phyloP scores from a whole-genome alignment of 2,797 vertebrate species.

The Phalanger gymnotis region DNA sequence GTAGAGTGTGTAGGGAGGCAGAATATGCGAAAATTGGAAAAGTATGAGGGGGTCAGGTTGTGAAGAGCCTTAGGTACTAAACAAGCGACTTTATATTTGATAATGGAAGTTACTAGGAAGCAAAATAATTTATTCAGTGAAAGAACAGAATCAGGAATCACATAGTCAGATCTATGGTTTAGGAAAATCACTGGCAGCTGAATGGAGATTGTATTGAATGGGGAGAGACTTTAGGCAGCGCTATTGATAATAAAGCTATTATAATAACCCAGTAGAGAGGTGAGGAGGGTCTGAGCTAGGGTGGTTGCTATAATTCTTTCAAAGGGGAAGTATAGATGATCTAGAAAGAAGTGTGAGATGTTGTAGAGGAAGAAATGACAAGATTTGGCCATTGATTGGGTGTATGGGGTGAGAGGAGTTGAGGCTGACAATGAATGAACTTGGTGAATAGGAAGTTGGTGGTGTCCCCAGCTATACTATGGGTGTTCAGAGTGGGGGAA shows the following conservation, averaged over 20 bases:
- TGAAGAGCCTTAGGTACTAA: not conserved
- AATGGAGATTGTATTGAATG: not conserved
- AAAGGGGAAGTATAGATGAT: not conserved
- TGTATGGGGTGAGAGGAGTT: not conserved
- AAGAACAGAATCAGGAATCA: too few species aligned
- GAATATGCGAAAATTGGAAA: not conserved
- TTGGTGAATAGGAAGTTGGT: not conserved
- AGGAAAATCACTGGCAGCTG: not conserved
- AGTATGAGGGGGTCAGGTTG: not conserved
- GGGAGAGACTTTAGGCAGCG: not conserved
- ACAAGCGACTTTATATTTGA: not conserved
- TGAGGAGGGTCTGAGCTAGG: not conserved
- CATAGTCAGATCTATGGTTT: not conserved
- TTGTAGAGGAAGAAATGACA: not conserved
- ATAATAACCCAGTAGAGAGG: not conserved
- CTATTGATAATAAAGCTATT: not conserved
- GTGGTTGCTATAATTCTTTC: not conserved
- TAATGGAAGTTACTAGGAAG: not conserved
- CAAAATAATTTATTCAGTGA: too few species aligned
- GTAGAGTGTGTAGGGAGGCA: not conserved
- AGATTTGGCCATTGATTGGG: not conserved
- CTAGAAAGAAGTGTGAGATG: not conserved
- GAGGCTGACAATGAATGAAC: not conserved
- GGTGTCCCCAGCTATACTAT: not conserved
- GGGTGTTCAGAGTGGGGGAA: not conserved